Evolutionary conservation across 2,888 invertebrate genomes (phyloP), one percentile per base, ranked within the genome.

Genomic region (Dione vanillae): DNA sequence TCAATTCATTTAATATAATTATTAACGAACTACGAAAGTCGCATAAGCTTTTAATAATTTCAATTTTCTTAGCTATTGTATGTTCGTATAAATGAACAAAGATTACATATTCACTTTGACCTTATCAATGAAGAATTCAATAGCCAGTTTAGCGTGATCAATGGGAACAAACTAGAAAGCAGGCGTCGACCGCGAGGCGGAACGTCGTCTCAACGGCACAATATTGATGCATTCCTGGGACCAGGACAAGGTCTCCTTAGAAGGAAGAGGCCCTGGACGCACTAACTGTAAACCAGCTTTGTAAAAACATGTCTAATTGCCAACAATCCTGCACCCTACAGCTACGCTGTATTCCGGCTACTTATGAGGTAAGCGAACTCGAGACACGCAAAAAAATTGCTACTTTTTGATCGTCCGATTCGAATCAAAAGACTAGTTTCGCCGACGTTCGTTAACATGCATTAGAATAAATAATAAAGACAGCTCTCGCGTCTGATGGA

Each of bases 291-390:
- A 79, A 81, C 79, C 77, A 77, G 81, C 77, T 74, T 70, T 64
- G 85, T 82, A 88, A 87, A 87, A 88, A 86, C 78, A 77, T 72
- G 81, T 86, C 85, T 89, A 89, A 89, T 89, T 88, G 87, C 85
- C 76, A 78, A 80, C 80, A 78, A 78, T 77, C 76, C 81, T 82
- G 79, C 81, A 79, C 81, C 80, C 80, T 72, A 73, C 74, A 76
- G 73, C 75, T 76, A 74, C 71, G 68, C 56, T 70, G 70, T 77
- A 77, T 77, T 76, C 78, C 76, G 77, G 71, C 70, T 72, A 64
- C 72, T 70, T 65, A 69, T 56, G 72, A 74, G 70, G 71, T 71
- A 67, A 71, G 68, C 65, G 64, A 68, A 65, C 64, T 65, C 47
- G 49, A 56, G 43, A 52, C 70, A 16, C 37, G 45, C 61, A 65